Conservation (phyloP, 2,888 invertebrate species). For the Myopa tessellatipennis region DNA sequence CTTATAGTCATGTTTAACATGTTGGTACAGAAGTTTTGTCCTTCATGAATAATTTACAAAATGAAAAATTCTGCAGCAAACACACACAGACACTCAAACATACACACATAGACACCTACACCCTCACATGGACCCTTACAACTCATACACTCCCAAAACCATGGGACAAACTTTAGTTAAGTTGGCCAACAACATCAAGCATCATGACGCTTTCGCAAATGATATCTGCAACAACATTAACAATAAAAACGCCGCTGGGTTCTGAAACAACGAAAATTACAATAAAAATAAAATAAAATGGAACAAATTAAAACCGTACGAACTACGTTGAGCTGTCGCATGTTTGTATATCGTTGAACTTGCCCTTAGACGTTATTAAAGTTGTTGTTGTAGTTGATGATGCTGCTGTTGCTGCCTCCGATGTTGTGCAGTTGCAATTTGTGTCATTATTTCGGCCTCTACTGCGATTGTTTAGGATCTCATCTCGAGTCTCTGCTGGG, state of each 20-base stretch:
- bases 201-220: background rate
- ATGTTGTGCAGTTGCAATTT: background rate
- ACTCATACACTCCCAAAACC: too few species aligned
- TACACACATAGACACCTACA: background rate
- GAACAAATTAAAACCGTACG: background rate
- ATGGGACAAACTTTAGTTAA: background rate
- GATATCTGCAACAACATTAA: constrained; percentile 4
- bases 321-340: background rate
- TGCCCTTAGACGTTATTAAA: constrained; percentile 4
- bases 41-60: constrained; percentile 35
- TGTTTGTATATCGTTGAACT: constrained; percentile 18
- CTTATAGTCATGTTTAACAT: constrained; percentile 16
- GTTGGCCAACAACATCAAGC: background rate
- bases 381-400: background rate
- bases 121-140: background rate
- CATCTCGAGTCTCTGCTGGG: background rate
- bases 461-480: background rate
- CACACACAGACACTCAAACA: background rate
- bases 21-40: constrained; percentile 8
- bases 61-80: constrained; percentile 24
- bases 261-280: background rate
- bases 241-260: background rate
- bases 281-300: background rate
- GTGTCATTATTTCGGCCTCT: background rate
- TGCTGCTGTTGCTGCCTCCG: background rate